A percentile compares a stretch with the other conserved stretches of the same genome.
phyloP scores from a whole-genome alignment of 2,113 vertebrate genomes.

The Corythoichthys haematopterus region DNA sequence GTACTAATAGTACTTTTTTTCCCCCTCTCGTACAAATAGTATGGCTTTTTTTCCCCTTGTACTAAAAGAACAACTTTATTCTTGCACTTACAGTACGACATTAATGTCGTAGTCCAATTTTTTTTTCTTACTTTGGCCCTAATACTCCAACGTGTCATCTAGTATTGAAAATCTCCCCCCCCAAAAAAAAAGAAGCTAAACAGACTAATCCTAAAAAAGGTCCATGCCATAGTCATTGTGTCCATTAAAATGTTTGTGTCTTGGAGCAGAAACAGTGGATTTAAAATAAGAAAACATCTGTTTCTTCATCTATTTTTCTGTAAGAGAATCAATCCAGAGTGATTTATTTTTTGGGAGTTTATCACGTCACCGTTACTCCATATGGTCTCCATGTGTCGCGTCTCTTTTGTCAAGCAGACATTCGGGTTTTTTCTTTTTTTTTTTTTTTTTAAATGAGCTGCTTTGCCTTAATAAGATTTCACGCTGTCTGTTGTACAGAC shows the following conservation, averaged over 20 bases:
- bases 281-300: neutral
- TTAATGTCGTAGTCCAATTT: no score
- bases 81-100: no score
- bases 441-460: conserved; percentile 53
- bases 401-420: conserved; percentile 34
- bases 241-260: conserved; percentile 18
- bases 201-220: conserved; percentile 78
- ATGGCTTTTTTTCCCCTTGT: no score
- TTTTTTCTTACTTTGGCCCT: no score
- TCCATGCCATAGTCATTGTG: conserved; percentile 63
- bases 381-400: conserved; percentile 65
- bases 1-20: no score
- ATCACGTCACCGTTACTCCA: conserved; percentile 31
- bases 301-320: neutral
- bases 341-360: no score
- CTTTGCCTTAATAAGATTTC: conserved; percentile 65
- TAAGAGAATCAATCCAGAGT: neutral
- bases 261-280: neutral
- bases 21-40: no score
- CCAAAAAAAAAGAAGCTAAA: conserved; percentile 41
- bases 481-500: conserved; percentile 44
- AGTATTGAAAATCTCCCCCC: no score
- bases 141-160: no score
- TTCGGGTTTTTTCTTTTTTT: conserved; percentile 21
- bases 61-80: no score